Conservation (phyloP, 2,113 vertebrate species). For the Zosterops hypoxanthus region DNA sequence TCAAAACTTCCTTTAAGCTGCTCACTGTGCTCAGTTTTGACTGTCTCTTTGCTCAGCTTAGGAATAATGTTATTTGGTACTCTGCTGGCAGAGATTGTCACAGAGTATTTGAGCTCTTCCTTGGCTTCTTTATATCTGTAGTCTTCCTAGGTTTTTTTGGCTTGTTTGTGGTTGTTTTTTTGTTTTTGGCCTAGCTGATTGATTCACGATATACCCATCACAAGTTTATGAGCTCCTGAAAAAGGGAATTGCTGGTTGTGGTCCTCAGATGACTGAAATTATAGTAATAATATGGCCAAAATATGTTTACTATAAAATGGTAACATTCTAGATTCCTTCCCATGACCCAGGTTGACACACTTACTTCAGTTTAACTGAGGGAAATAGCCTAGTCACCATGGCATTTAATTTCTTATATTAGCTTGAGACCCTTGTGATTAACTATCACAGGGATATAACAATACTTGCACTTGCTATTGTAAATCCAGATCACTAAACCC, state of each 20-base stretch:
- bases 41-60: not conserved
- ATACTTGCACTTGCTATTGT: not conserved
- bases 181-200: not conserved
- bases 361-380: not conserved
- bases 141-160: not conserved
- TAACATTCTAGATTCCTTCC: not conserved
- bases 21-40: not conserved
- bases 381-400: not conserved
- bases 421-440: not conserved
- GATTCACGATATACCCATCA: not conserved
- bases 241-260: not conserved
- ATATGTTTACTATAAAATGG: not conserved
- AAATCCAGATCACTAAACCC: not conserved
- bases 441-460: not conserved
- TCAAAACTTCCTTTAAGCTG: not conserved
- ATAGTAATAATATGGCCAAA: not conserved
- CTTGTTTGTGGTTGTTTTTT: not conserved
- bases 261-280: not conserved
- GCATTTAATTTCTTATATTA: not conserved
- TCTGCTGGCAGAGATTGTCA: not conserved
- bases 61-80: not conserved
- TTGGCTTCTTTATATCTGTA: not conserved
- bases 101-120: accelerated
- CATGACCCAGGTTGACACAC: not conserved
- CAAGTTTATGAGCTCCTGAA: accelerated